phyloP scores from a whole-genome alignment of 2,113 vertebrate species.

The Centropus unirufus region DNA sequence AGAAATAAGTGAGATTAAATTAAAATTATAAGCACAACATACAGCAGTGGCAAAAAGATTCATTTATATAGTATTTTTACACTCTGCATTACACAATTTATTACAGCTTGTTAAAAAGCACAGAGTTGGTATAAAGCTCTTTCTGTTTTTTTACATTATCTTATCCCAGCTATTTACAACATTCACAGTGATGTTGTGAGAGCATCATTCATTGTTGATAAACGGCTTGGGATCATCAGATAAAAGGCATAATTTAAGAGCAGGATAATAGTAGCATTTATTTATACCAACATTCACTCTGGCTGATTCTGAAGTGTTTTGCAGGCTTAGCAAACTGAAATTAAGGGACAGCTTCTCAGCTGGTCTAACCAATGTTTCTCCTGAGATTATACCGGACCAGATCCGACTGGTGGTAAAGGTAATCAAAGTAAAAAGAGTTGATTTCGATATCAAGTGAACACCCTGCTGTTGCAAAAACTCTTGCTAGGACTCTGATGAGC shows the following conservation, averaged over 20 bases:
- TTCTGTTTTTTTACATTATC: background rate
- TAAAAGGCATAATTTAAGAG: background rate
- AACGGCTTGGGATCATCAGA: background rate
- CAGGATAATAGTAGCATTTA: background rate
- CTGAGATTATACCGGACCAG: background rate
- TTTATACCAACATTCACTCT: background rate
- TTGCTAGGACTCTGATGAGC: background rate
- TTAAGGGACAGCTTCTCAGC: background rate
- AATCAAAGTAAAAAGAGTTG: background rate
- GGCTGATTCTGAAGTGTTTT: background rate
- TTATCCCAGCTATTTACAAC: conserved; percentile 4
- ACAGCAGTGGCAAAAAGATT: background rate
- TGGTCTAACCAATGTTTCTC: background rate
- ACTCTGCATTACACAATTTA: background rate
- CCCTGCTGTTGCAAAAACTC: background rate
- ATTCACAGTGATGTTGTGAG: background rate
- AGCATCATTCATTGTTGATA: background rate
- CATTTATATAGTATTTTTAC: background rate
- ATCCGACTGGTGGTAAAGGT: background rate
- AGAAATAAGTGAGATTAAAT: conserved; percentile 23
- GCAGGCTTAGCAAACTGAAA: background rate
- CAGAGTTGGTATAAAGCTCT: background rate
- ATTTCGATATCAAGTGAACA: background rate
- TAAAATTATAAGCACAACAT: background rate
- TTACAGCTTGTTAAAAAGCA: background rate